Percentiles rank a stretch among this genome's conserved stretches.
These are phyloP conservation scores for Melinaea menophilus DNA, from an alignment of 2,888 invertebrate genomes.

Conservation along the genomic window DNA sequence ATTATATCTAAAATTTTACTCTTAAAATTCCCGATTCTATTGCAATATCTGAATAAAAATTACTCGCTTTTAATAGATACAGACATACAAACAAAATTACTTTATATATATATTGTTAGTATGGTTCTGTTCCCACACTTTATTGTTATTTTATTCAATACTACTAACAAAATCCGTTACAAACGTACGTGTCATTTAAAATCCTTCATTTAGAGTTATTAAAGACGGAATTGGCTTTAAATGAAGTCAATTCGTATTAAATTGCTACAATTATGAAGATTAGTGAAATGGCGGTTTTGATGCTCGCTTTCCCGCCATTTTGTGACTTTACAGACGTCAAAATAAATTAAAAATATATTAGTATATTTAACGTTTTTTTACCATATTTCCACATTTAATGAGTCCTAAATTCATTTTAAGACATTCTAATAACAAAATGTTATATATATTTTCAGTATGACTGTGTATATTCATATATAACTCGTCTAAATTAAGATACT, in stretches of 20 bases:
- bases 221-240: constrained; percentile 50
- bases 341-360: too few species aligned
- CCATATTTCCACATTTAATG: too few species aligned
- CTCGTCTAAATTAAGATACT: constrained; percentile 24
- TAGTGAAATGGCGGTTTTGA: constrained; percentile 44
- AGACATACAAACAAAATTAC: too few species aligned
- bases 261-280: constrained; percentile 56
- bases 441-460: background rate
- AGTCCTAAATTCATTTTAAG: too few species aligned
- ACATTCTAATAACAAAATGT: too few species aligned
- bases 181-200: background rate
- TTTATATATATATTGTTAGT: background rate
- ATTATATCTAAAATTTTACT: too few species aligned
- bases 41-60: too few species aligned
- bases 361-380: too few species aligned
- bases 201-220: constrained; percentile 12
- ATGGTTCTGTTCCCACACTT: constrained; percentile 3
- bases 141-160: constrained; percentile 14
- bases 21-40: too few species aligned
- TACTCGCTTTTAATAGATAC: too few species aligned
- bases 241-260: constrained; percentile 54
- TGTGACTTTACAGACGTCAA: constrained; percentile 6
- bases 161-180: too few species aligned
- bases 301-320: constrained; percentile 54
- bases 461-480: background rate